Evolutionary conservation across 2,113 vertebrate species (phyloP).

Genomic region (Pelmatolapia mariae): DNA sequence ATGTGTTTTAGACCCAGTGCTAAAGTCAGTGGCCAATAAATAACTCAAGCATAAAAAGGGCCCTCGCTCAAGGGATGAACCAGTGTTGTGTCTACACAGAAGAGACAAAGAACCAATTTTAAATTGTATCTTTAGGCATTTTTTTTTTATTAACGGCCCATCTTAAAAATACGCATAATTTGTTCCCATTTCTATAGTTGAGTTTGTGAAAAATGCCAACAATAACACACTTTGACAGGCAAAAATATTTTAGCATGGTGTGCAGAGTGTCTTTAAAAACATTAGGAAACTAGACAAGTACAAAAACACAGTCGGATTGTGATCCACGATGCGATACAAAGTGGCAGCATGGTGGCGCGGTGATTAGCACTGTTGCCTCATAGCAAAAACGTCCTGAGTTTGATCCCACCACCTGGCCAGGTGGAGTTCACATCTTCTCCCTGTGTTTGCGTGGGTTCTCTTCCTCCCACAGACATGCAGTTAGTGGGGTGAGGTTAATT

Average conservation of each 20-base stretch:
- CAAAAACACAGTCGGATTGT: background rate
- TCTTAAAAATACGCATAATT: too few relatives aligned
- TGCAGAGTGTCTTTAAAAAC: background rate
- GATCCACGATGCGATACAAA: background rate
- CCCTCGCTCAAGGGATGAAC: background rate
- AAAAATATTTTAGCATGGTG: background rate
- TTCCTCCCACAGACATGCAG: background rate
- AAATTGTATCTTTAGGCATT: too few relatives aligned
- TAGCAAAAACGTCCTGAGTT: background rate
- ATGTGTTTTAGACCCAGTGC: background rate
- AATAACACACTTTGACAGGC: too few relatives aligned
- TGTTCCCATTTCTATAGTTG: too few relatives aligned
- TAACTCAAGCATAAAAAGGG: rapidly evolving
- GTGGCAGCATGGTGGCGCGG: rapidly evolving
- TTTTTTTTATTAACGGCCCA: too few relatives aligned
- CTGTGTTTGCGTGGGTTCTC: background rate
- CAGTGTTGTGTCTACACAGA: too few relatives aligned
- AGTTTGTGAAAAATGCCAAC: too few relatives aligned
- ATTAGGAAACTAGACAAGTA: background rate
- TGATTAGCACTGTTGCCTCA: background rate
- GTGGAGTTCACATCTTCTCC: background rate
- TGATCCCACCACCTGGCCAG: background rate
- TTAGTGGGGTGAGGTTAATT: background rate
- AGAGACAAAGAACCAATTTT: too few relatives aligned
- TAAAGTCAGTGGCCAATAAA: background rate